Evolutionary conservation across 2,888 invertebrate species (phyloP).

Genomic region (Luperina nickerlii): DNA sequence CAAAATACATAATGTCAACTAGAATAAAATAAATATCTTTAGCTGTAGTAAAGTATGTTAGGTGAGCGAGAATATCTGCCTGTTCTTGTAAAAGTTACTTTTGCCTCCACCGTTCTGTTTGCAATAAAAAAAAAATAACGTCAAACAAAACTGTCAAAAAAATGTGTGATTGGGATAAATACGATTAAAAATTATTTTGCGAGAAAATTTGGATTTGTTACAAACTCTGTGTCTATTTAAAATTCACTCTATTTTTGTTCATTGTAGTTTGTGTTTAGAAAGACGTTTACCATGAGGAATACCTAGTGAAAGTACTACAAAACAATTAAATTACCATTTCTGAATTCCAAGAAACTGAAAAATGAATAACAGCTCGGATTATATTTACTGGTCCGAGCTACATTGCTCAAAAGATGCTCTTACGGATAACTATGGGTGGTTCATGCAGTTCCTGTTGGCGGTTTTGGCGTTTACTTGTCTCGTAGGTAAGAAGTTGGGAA

Average conservation of each 20-base stretch:
- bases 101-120: background rate
- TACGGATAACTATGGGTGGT: constrained; percentile 94
- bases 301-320: constrained; percentile 40
- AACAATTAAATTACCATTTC: constrained; percentile 31
- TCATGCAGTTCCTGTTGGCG: constrained; percentile 93
- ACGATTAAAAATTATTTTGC: constrained; percentile 13
- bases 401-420: constrained; percentile 93
- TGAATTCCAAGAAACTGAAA: constrained; percentile 76
- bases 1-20: no score
- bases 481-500: constrained; percentile 89
- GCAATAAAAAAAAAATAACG: constrained; percentile 16
- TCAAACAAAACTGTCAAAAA: constrained; percentile 45
- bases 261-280: constrained; percentile 5
- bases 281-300: constrained; percentile 38
- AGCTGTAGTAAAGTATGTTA: background rate
- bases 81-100: background rate
- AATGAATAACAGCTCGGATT: constrained; percentile 87
- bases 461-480: constrained; percentile 93
- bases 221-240: constrained; percentile 29
- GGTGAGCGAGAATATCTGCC: constrained; percentile 28
- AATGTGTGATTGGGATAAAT: constrained; percentile 30
- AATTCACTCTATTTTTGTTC: background rate
- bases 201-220: constrained; percentile 21
- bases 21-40: no score
- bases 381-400: constrained; percentile 85